Evolutionary conservation across 2,888 invertebrate genomes (phyloP), one percentile per base, ranked within the genome.

Genomic region (Coelopa pilipes): DNA sequence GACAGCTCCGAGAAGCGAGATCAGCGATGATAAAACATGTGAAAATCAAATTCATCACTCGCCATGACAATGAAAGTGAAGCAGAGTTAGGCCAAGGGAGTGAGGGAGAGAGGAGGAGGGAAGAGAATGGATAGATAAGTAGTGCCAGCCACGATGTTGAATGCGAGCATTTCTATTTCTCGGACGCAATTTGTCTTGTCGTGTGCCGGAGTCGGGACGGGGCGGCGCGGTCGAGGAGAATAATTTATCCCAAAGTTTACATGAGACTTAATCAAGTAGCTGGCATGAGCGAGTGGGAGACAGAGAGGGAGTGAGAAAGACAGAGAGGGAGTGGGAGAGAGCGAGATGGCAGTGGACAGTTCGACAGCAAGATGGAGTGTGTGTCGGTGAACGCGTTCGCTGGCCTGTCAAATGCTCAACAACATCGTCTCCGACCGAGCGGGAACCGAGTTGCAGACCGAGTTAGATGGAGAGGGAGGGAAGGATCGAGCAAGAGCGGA

Each of bases 41-140:
- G 70, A 63, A 71, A 71, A 71, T 71, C 55, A 63, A 71, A 63
- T 63, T 55, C 55, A 70, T 70, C 60, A 70, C 24, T 60, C 34
- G 57, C 21, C 46, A 4, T 34, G 34, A 34, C 34, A 34, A 34
- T 34, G 34, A 34, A 34, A 34, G 34, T 34, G 34, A 59, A 21
- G 5, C 17, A 59, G 17, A 45, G 9, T 53, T 46, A 59, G 24
- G 21, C 46, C 19, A 34, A 12, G 57, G n/a, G 11, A 60, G 24
- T 7, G 60, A 60, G 34, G 24, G 24, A 60, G 24, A 24, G 57
- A 46, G 11, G n/a, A 55, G 19, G n/a, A 21, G 17, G 57, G 21
- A 17, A 57, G 57, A 57, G 11, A n/a, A n/a, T n/a, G n/a, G 57
- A 57, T 57, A 60, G 45, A 70, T 69, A 69, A 24, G 46, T 46